Evolutionary conservation across 2,888 invertebrate genomes (phyloP).

Genomic region (Aproaerema taeniolella): DNA sequence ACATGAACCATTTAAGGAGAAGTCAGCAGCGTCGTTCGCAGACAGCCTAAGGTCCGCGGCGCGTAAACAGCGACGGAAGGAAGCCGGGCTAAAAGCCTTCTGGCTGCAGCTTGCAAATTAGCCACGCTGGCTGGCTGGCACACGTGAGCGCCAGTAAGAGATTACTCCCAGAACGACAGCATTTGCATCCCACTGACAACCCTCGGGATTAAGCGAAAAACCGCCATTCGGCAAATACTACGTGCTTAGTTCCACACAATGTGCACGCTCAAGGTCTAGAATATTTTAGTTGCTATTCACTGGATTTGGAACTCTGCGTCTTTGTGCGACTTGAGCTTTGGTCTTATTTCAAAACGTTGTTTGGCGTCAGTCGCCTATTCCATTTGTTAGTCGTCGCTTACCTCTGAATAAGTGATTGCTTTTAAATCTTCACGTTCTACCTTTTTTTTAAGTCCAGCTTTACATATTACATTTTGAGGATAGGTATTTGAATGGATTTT

Average conservation of each 20-base stretch:
- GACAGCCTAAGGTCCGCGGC: conserved; percentile 36
- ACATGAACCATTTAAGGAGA: too few species aligned
- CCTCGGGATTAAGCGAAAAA: conserved; percentile 17
- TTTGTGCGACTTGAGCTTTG: too few species aligned
- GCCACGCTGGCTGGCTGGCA: conserved; percentile 55
- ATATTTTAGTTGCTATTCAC: not conserved
- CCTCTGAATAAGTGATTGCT: too few species aligned
- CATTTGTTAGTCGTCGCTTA: too few species aligned
- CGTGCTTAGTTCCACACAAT: conserved; percentile 11
- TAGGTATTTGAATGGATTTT: too few species aligned
- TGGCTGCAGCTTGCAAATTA: conserved; percentile 62
- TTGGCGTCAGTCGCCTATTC: too few species aligned
- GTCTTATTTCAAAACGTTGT: too few species aligned
- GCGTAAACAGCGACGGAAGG: conserved; percentile 62
- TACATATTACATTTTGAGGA: too few species aligned
- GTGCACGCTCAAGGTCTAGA: not conserved
- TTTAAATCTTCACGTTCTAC: too few species aligned
- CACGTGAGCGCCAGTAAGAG: conserved; percentile 55
- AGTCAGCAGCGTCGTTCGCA: too few species aligned
- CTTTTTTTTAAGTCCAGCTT: too few species aligned
- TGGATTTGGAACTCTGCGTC: too few species aligned
- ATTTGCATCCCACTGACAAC: conserved; percentile 30
- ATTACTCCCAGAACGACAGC: conserved; percentile 48
- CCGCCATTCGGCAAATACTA: conserved; percentile 17
- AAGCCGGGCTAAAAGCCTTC: conserved; percentile 61